A percentile compares a stretch with the other conserved stretches of the same genome.
Evolutionary conservation across 2,113 vertebrate genomes (phyloP).

Genomic region (Callaeas wilsoni): DNA sequence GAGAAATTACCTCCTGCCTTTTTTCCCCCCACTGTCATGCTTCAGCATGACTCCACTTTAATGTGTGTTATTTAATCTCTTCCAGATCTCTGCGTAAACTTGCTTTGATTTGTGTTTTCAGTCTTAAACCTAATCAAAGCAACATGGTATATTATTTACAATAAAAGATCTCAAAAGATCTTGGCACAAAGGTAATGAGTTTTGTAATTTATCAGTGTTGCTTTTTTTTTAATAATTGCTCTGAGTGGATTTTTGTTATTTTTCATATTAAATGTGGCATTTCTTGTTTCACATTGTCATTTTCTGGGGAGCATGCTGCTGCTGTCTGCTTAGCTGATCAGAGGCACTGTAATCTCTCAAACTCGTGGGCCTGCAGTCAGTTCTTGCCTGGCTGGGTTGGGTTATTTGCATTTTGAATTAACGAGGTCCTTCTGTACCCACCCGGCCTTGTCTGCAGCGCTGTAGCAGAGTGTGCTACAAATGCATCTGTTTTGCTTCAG

Average conservation of each 20-base stretch:
- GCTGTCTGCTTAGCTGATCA: background rate
- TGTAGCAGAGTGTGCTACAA: background rate
- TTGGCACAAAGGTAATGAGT: background rate
- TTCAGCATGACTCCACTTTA: background rate
- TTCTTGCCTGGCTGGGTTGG: background rate
- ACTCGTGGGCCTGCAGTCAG: background rate
- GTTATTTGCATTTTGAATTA: slow-evolving; percentile 19
- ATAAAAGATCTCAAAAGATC: background rate
- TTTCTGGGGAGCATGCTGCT: background rate
- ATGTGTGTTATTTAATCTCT: background rate
- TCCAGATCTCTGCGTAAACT: slow-evolving; percentile 30
- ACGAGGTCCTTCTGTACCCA: background rate
- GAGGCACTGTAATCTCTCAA: background rate
- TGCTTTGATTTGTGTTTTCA: slow-evolving; percentile 30
- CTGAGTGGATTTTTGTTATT: background rate
- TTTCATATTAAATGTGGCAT: background rate
- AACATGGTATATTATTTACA: background rate
- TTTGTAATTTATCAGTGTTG: background rate
- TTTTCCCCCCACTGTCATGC: background rate
- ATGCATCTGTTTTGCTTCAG: background rate
- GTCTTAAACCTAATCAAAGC: slow-evolving; percentile 6
- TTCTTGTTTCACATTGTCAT: background rate
- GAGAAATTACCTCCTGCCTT: slow-evolving; percentile 7
- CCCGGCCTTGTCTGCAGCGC: background rate
- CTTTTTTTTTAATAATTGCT: background rate